Conservation (phyloP, 2,888 invertebrate genomes). For the Miltochrista miniata region DNA sequence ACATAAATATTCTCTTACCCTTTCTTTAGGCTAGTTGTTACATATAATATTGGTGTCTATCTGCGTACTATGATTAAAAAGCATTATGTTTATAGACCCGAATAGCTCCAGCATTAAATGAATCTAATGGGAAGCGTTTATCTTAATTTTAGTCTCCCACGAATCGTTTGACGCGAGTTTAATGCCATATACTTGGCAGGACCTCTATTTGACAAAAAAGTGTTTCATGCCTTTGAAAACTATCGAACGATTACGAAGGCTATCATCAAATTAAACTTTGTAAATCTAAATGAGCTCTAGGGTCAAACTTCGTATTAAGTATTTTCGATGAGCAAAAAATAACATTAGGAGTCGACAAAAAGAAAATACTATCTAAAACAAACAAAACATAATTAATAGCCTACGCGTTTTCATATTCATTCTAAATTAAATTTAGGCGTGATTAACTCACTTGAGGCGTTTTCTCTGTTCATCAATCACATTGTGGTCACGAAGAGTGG, state of each 20-base stretch:
- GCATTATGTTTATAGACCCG: slow-evolving; percentile 78
- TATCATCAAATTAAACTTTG: slow-evolving; percentile 9
- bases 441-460: slow-evolving; percentile 80
- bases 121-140: slow-evolving; percentile 78
- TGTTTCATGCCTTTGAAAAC: slow-evolving; percentile 25
- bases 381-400: slow-evolving; percentile 72
- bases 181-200: slow-evolving; percentile 42
- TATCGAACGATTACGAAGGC: slow-evolving; percentile 16
- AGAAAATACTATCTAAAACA: slow-evolving; percentile 67
- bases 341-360: slow-evolving; percentile 38
- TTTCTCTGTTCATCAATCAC: slow-evolving; percentile 83
- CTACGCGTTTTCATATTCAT: slow-evolving; percentile 65
- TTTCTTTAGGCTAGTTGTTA: slow-evolving; percentile 44
- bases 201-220: slow-evolving; percentile 50
- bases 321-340: slow-evolving; percentile 33
- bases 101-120: slow-evolving; percentile 74
- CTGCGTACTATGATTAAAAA: slow-evolving; percentile 65
- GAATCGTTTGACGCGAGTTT: slow-evolving; percentile 75
- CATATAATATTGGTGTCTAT: slow-evolving; percentile 56
- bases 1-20: slow-evolving; percentile 20
- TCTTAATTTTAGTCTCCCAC: slow-evolving; percentile 73
- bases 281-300: slow-evolving; percentile 25
- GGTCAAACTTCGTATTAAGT: slow-evolving; percentile 34
- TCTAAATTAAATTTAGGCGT: slow-evolving; percentile 81
- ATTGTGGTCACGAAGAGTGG: slow-evolving; percentile 59